Evolutionary conservation across 2,113 vertebrate species (phyloP), one percentile per base, ranked within the genome.

Genomic region (Rhombomys opimus): DNA sequence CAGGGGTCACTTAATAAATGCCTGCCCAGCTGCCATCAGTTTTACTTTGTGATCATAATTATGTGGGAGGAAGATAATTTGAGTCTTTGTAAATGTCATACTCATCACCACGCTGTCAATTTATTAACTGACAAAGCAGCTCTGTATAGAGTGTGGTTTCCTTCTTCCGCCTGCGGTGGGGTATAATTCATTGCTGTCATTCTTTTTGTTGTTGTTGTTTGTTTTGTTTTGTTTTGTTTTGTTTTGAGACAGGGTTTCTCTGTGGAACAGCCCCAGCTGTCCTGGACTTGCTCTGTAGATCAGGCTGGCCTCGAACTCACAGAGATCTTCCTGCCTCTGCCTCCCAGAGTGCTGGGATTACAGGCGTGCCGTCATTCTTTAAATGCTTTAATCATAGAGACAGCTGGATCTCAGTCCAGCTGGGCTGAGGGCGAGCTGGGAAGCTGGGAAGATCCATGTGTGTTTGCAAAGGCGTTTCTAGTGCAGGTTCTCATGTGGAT

Each of bases 21-120:
- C 14, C 7, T 78, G 10, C 2, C n/a, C 1, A 10, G 38, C n/a
- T 57, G 32, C n/a, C 18, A 0, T 89, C 17, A 1, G 12, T 17
- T 13, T 46, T 67, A 87, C 38, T 57, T 78, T 87, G 41, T 50
- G 63, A 87, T 80, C 63, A 30, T 25, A 59, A 30, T 35, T 61
- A 75, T 78, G 76, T 65, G 0, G 68, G 4, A 86, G 46, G 41
- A 20, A 59, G n/a, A n/a, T 59, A 35, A 46, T 76, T 80, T 80
- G 52, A 93, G 78, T 86, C 57, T 38, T 63, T 86, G 70, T 70
- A 59, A 95, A 80, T 76, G 75, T 73, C n/a, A 65, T 65, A 54
- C 38, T 93, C 68, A 41, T 89, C 59, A 63, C 75, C 20, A 76
- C 14, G 50, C 17, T 95, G 95, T 68, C 63, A 25, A 4, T 61